phyloP scores from a whole-genome alignment of 2,797 vertebrate species.

The Atherinosoma microstoma region DNA sequence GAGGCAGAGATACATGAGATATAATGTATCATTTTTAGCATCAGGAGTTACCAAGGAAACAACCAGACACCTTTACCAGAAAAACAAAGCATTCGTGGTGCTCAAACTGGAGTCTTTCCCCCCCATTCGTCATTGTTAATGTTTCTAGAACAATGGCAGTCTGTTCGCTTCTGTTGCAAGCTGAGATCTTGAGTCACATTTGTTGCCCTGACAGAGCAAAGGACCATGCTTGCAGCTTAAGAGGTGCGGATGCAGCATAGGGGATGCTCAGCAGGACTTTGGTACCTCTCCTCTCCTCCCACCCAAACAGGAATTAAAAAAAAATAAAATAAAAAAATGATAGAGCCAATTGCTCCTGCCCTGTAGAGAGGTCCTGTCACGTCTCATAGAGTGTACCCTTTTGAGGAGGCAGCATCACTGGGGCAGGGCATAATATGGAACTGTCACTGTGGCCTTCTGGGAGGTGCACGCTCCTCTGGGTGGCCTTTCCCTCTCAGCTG shows the following conservation, averaged over 20 bases:
- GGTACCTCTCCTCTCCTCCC: constrained; percentile 38
- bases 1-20: constrained; percentile 5
- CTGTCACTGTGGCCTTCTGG: constrained; percentile 85
- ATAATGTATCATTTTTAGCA: constrained; percentile 47
- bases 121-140: neutral
- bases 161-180: constrained; percentile 5
- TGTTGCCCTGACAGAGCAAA: constrained; percentile 39
- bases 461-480: constrained; percentile 81
- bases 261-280: constrained; percentile 43
- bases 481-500: constrained; percentile 83
- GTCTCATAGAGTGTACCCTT: constrained; percentile 81
- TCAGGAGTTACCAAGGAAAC: constrained; percentile 68
- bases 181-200: constrained; percentile 19
- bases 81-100: constrained; percentile 32
- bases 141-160: constrained; percentile 38
- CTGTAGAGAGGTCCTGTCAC: constrained; percentile 85
- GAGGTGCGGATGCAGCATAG: constrained; percentile 20
- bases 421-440: constrained; percentile 80
- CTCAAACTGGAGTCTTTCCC: constrained; percentile 5
- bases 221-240: constrained; percentile 44
- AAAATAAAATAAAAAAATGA: constrained; percentile 41
- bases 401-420: constrained; percentile 80
- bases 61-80: constrained; percentile 27
- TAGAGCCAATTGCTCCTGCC: constrained; percentile 73
- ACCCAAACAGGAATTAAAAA: constrained; percentile 44